Conservation (phyloP, 2,113 vertebrate genomes). For the Cacatua alba region DNA sequence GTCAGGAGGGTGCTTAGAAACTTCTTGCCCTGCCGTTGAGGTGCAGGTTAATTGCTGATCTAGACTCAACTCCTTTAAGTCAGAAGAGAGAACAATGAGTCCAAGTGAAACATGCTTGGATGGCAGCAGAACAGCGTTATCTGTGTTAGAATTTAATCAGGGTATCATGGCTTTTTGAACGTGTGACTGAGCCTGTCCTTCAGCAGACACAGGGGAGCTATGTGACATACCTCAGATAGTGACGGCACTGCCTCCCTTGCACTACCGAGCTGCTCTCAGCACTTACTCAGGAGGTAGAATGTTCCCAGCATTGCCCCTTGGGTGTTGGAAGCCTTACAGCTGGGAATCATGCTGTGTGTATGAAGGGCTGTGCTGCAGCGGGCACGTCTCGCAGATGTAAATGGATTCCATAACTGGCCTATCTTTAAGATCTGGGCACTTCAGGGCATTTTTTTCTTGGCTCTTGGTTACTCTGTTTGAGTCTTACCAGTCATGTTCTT, state of each 20-base stretch:
- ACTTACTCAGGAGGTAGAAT: not conserved
- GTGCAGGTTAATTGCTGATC: not conserved
- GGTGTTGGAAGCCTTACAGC: not conserved
- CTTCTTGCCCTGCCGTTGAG: not conserved
- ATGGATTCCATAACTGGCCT: not conserved
- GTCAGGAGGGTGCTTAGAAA: not conserved
- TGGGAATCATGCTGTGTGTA: not conserved
- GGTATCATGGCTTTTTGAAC: not conserved
- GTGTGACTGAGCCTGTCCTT: not conserved
- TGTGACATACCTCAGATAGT: not conserved
- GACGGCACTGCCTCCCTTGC: not conserved
- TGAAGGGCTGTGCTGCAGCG: not conserved
- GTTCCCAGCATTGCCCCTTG: not conserved
- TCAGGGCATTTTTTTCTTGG: constrained; percentile 28
- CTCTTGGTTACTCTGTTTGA: constrained; percentile 6
- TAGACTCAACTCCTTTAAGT: not conserved
- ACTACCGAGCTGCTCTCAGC: not conserved
- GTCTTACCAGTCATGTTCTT: constrained; percentile 89
- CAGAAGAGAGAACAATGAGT: not conserved
- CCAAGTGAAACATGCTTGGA: rapidly evolving
- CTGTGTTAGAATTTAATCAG: not conserved
- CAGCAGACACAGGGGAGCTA: not conserved
- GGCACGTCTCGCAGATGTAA: constrained; percentile 4
- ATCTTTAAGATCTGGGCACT: constrained; percentile 45
- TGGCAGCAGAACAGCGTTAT: not conserved